These are phyloP conservation scores for Cinara cedri DNA, from an alignment of 2,888 invertebrate species.

Conservation along the genomic window DNA sequence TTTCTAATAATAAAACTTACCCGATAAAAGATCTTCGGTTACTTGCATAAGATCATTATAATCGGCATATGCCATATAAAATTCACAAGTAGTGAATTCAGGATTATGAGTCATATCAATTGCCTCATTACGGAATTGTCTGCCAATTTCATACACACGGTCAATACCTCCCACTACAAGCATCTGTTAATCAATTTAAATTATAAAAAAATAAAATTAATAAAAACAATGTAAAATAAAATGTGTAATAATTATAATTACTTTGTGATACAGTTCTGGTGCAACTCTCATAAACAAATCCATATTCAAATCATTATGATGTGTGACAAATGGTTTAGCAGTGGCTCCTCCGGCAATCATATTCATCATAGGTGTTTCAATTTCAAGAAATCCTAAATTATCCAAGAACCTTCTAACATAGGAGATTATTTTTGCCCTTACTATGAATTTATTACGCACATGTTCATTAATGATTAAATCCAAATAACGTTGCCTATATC, in stretches of 20 bases:
- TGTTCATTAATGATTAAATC: slow-evolving; percentile 94
- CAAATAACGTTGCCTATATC: slow-evolving; percentile 92
- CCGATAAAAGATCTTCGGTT: slow-evolving; percentile 89
- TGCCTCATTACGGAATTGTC: slow-evolving; percentile 98
- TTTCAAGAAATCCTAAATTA: slow-evolving; percentile 91
- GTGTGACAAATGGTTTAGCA: slow-evolving; percentile 98
- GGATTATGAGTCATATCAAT: slow-evolving; percentile 99
- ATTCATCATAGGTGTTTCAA: slow-evolving; percentile 99
- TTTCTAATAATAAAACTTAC: slow-evolving; percentile 61
- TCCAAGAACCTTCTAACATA: slow-evolving; percentile 89
- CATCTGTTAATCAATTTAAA: slow-evolving; percentile 69
- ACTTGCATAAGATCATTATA: slow-evolving; percentile 93
- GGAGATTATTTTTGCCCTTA: slow-evolving; percentile 82
- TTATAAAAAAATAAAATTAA: too few species aligned
- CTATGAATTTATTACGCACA: slow-evolving; percentile 87
- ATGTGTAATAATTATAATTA: slow-evolving; percentile 60
- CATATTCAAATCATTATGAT: slow-evolving; percentile 98
- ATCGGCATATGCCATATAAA: slow-evolving; percentile 99
- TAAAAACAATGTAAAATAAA: not conserved
- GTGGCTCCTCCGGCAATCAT: slow-evolving; percentile 98
- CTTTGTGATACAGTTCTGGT: slow-evolving; percentile 95
- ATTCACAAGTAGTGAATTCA: slow-evolving; percentile 99
- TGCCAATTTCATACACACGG: slow-evolving; percentile 85
- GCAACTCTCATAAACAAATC: slow-evolving; percentile 97
- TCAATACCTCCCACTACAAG: slow-evolving; percentile 97